Base-by-base conservation (phyloP, 2,888 invertebrate genomes). In the Reticulitermes lucifugus region DNA sequence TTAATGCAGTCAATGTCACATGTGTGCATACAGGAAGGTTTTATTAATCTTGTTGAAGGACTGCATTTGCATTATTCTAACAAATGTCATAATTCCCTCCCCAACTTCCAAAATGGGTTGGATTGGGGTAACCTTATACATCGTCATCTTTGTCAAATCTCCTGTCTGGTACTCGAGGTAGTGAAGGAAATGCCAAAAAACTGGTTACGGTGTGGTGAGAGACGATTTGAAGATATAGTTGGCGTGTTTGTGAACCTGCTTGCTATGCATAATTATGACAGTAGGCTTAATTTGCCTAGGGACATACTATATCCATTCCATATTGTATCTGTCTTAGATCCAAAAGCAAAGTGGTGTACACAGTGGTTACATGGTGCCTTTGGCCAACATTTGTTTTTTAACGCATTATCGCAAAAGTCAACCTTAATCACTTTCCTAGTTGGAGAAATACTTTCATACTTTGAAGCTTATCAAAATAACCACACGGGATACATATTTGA, bases 251-350 rank as follows among this genome's bases (percentile, higher is more conserved):
- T 87, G 10, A 75, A 35, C 18, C 65, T 87, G 25, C 35, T 87
- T 6, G 41, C 84, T 25, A 80, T 86, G 59, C 85, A 85, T 51
- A 71, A 65, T 51, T 60, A 43, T 51, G 83, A 86, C 12, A 73
- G 41, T 25, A 59, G 22, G 21, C 25, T 80, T 29, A 70, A 71
- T 21, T 51, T 80, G n/a, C 41, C 25, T 18, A 79, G 65, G 51
- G 25, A 35, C 35, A 70, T 82, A 43, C 10, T 86, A 12, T 83
- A 79, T 29, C 87, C 87, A 60, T 85, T 86, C 41, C 71, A 83
- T 65, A 79, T 86, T 29, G 41, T 87, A 10, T 46, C 86, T n/a
- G 65, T 77, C 41, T 29, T 87, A 18, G 87, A 87, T 81, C 86
- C 87, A 29, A 79, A 70, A 22, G 87, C 87, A 29, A 51, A 14